Conservation (phyloP, 2,888 invertebrate species). For the Alviniconcha strummeri region DNA sequence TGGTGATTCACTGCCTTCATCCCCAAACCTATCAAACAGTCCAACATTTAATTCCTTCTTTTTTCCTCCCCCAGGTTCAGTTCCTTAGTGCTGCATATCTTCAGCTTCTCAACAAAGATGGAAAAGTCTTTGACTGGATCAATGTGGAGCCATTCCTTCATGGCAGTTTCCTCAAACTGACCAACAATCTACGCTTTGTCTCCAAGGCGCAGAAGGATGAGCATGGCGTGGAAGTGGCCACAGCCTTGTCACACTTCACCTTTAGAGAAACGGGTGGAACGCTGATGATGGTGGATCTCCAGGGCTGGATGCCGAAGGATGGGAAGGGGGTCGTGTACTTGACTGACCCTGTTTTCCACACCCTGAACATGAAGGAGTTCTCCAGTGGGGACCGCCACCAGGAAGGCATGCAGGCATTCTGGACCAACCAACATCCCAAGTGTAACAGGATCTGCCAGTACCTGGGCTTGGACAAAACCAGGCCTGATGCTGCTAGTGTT, state of each 20-base stretch:
- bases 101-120: constrained; percentile 33
- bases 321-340: constrained; percentile 41
- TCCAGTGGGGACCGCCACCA: constrained; percentile 37
- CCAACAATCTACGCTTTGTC: constrained; percentile 38
- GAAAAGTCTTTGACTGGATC: constrained; percentile 39
- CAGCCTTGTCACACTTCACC: constrained; percentile 44
- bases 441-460: constrained; percentile 42
- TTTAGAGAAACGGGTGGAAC: constrained; percentile 33
- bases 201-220: constrained; percentile 8
- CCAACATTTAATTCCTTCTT: too few species aligned
- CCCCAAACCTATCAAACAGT: too few species aligned
- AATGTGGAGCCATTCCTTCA: constrained; percentile 44
- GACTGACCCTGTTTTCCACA: constrained; percentile 45
- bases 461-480: constrained; percentile 27
- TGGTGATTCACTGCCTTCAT: too few species aligned
- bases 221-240: constrained; percentile 36
- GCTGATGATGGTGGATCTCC: constrained; percentile 44
- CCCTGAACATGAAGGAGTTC: constrained; percentile 30
- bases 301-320: constrained; percentile 41
- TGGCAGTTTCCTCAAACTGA: constrained; percentile 42
- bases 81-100: constrained; percentile 40
- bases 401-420: constrained; percentile 42
- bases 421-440: constrained; percentile 39
- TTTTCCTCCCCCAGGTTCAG: constrained; percentile 28
- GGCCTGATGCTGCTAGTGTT: constrained; percentile 18